Conservation (phyloP, 2,113 vertebrate genomes). For the Donacobius atricapilla region DNA sequence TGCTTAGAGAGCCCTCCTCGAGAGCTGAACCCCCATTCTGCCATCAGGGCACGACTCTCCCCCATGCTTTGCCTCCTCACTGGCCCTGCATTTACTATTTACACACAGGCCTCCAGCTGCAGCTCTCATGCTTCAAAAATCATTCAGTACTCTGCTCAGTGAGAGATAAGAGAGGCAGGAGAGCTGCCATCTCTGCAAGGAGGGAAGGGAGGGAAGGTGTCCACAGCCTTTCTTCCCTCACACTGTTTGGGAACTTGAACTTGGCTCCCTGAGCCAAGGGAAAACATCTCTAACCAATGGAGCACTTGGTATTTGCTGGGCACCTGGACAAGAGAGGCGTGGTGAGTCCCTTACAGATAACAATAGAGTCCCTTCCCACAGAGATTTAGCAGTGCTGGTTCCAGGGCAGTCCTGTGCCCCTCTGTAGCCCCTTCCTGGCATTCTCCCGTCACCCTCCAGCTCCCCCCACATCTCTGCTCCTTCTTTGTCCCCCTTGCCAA, state of each 20-base stretch:
- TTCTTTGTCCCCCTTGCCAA: background rate
- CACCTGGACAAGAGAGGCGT: too few species aligned
- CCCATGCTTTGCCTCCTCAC: background rate
- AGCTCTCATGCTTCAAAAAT: background rate
- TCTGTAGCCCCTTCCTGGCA: background rate
- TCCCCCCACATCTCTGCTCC: background rate
- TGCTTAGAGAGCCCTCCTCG: background rate
- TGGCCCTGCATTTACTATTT: background rate
- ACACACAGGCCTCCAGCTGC: conserved; percentile 23
- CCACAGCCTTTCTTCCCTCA: background rate
- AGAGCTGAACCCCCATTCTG: background rate
- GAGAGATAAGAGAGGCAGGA: conserved; percentile 34
- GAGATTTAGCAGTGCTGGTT: background rate
- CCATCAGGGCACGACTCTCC: background rate
- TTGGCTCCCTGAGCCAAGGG: background rate
- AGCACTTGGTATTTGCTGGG: background rate
- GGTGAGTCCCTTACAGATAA: background rate
- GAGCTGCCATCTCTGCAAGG: background rate
- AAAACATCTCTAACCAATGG: background rate
- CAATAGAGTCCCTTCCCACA: background rate
- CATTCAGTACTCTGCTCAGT: background rate
- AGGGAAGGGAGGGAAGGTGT: background rate
- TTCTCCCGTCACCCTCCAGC: accelerated
- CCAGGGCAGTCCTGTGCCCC: background rate
- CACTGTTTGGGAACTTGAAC: background rate